Conservation (phyloP, 53 echinoderm and acorn worm genomes). For the Antedon mediterranea region DNA sequence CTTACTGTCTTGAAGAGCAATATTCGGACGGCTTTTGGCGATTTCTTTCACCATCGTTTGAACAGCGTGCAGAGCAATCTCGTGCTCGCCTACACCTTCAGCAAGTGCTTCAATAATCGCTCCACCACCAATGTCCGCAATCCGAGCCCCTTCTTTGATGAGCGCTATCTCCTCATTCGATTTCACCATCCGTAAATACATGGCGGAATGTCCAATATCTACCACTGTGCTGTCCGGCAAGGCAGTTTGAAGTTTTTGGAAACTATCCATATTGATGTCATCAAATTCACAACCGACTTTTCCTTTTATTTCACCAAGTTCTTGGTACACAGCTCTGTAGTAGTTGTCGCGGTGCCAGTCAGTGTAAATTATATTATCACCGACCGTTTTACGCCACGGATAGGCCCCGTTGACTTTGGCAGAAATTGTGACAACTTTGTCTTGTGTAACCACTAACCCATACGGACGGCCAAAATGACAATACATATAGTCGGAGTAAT, state of each 20-base stretch:
- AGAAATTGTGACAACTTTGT: conserved; percentile 51
- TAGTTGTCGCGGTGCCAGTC: conserved; percentile 88
- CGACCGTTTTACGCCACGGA: conserved; percentile 53
- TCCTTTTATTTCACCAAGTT: conserved; percentile 34
- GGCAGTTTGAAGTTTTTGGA: conserved; percentile 33
- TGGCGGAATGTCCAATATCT: conserved; percentile 53
- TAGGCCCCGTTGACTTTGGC: conserved; percentile 68
- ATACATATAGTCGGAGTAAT: conserved; percentile 76
- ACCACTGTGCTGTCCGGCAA: conserved; percentile 30
- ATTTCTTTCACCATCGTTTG: conserved; percentile 77
- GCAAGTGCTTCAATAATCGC: conserved; percentile 46
- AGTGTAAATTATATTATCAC: conserved; percentile 64
- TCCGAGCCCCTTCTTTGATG: conserved; percentile 53
- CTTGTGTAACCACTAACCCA: conserved; percentile 68
- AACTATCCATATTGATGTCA: conserved; percentile 35
- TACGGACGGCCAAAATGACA: conserved; percentile 63
- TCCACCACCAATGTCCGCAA: conserved; percentile 61
- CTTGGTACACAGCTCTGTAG: conserved; percentile 53
- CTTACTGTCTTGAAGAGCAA: conserved; percentile 73
- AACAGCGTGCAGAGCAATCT: conserved; percentile 42
- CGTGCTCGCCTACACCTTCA: conserved; percentile 60
- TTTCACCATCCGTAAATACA: conserved; percentile 69
- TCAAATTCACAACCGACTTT: conserved; percentile 53
- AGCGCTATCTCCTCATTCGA: conserved; percentile 68
- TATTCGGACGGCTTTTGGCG: conserved; percentile 42